phyloP scores from a whole-genome alignment of 2,797 vertebrate species.

The Silurus lanzhouensis region DNA sequence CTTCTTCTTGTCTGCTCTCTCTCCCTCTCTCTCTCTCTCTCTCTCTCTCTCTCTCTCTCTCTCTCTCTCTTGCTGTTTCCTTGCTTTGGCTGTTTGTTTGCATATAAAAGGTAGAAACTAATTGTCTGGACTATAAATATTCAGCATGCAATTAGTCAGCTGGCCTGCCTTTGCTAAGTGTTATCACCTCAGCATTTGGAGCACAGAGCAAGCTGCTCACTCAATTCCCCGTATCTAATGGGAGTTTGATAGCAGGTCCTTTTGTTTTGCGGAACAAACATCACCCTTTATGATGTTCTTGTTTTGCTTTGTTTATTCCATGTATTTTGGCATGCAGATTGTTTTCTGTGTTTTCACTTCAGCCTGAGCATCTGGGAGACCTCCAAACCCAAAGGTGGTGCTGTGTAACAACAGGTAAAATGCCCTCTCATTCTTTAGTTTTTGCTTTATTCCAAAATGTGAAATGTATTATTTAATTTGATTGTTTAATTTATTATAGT shows the following conservation, averaged over 20 bases:
- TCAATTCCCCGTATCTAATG: constrained; percentile 81
- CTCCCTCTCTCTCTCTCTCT: constrained; percentile 52
- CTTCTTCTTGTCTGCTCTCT: constrained; percentile 82
- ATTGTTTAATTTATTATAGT: not conserved
- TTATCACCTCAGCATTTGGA: constrained; percentile 81
- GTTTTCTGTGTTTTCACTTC: constrained; percentile 19
- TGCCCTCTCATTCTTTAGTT: not conserved
- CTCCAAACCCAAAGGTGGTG: constrained; percentile 7
- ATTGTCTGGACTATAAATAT: constrained; percentile 99
- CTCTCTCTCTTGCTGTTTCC: constrained; percentile 69
- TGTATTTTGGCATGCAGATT: constrained; percentile 37
- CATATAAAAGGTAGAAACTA: constrained; percentile 99
- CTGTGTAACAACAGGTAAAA: not conserved
- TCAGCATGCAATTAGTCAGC: constrained; percentile 96
- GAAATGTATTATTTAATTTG: too few relatives aligned
- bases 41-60: constrained; percentile 57
- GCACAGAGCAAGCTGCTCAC: constrained; percentile 68
- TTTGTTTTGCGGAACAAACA: constrained; percentile 78
- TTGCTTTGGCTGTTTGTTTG: constrained; percentile 91
- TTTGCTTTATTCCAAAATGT: not conserved
- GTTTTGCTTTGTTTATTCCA: constrained; percentile 63
- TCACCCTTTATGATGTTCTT: constrained; percentile 63
- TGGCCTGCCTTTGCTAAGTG: constrained; percentile 78
- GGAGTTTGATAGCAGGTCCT: constrained; percentile 78
- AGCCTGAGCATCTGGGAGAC: constrained; percentile 15